Percentiles rank a stretch among this genome's conserved stretches.
phyloP scores from a whole-genome alignment of 1,140 invertebrate species.

The Sipha flava region DNA sequence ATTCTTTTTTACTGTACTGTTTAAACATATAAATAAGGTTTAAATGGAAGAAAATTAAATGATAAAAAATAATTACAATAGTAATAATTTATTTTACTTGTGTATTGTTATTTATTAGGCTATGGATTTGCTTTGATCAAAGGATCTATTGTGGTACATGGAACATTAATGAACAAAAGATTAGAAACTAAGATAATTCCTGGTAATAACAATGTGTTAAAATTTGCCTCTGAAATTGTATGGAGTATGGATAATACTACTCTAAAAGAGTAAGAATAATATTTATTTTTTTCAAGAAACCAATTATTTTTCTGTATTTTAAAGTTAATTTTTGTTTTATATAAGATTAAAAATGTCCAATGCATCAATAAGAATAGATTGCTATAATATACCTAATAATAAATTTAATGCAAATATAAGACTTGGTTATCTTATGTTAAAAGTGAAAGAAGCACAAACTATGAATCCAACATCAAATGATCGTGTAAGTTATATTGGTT shows the following conservation, averaged over 20 bases:
- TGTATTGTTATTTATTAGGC: not conserved
- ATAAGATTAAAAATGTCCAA: constrained; percentile 3
- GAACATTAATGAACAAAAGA: not conserved
- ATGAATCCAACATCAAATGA: not conserved
- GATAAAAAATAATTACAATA: not conserved
- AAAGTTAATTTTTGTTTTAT: not conserved
- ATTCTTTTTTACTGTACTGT: no score
- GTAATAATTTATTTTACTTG: not conserved
- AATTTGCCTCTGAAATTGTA: not conserved
- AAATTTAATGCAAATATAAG: not conserved
- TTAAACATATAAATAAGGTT: no score
- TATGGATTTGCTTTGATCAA: constrained; percentile 20
- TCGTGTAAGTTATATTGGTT: not conserved
- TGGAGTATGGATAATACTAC: not conserved
- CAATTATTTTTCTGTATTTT: not conserved
- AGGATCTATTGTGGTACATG: constrained; percentile 2
- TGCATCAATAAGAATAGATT: not conserved
- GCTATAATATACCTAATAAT: not conserved
- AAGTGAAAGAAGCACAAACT: constrained; percentile 16
- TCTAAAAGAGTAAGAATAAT: not conserved
- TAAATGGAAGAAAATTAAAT: no score
- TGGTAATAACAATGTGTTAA: not conserved
- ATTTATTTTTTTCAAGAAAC: not conserved
- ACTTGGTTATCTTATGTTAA: constrained; percentile 13
- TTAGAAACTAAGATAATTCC: not conserved